Percentiles rank a stretch among this genome's conserved stretches.
Evolutionary conservation across 37 sponge, comb jelly and placozoan genomes (phyloP).

Genomic region (Amphimedon queenslandica): DNA sequence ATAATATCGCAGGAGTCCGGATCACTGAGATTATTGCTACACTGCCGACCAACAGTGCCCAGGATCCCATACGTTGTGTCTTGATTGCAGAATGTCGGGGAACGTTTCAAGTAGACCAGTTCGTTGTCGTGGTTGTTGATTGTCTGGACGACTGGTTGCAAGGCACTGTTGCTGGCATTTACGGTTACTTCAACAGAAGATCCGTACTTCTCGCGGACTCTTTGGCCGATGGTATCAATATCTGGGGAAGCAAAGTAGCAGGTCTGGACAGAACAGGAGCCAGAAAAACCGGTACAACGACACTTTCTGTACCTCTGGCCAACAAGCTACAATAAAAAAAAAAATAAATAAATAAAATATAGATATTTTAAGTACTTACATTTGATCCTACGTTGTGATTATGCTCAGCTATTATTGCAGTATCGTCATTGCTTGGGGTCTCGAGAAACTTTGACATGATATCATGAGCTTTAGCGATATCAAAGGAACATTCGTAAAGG

Average conservation of each 20-base stretch:
- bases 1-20: constrained; percentile 12
- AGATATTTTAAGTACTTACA: not conserved
- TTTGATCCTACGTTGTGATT: constrained; percentile 19
- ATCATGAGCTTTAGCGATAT: not conserved
- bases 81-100: constrained; percentile 37
- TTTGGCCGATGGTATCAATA: constrained; percentile 22
- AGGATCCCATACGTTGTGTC: constrained; percentile 5
- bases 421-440: not conserved
- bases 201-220: constrained; percentile 14
- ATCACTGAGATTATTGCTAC: not conserved
- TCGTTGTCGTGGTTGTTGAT: not conserved
- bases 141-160: not conserved
- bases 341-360: not conserved
- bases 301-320: not conserved
- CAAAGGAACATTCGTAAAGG: not conserved
- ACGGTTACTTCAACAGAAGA: constrained; percentile 16
- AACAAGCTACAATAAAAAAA: constrained; percentile 1
- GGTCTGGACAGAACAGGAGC: constrained; percentile 56
- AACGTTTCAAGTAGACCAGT: constrained; percentile 7
- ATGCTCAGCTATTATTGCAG: not conserved
- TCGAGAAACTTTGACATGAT: not conserved
- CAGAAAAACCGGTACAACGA: constrained; percentile 61
- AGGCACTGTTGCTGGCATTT: not conserved
- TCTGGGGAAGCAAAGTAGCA: constrained; percentile 28
- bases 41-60: constrained; percentile 24